A percentile compares a stretch with the other conserved stretches of the same genome.
phyloP scores from a whole-genome alignment of 2,888 invertebrate species.

The Eugnorisma glareosa region DNA sequence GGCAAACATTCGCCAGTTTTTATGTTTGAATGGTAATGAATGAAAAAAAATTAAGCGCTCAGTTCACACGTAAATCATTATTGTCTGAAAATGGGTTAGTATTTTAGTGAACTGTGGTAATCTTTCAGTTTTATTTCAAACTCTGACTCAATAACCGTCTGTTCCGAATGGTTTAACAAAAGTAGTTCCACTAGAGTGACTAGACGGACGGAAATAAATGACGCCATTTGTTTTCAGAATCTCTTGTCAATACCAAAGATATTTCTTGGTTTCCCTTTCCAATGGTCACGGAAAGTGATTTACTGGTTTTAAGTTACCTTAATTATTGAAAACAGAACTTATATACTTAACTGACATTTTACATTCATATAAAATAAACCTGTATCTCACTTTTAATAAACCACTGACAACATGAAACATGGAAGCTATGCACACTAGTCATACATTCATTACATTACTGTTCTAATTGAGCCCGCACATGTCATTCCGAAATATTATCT shows the following conservation, averaged over 20 bases:
- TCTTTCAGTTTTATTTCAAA: constrained; percentile 22
- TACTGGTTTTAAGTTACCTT: not conserved
- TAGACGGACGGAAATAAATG: constrained; percentile 36
- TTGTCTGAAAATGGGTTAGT: constrained; percentile 37
- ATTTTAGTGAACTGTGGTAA: constrained; percentile 14
- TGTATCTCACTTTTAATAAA: constrained; percentile 1
- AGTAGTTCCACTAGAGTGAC: constrained; percentile 10
- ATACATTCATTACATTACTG: constrained; percentile 17
- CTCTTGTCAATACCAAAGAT: constrained; percentile 9
- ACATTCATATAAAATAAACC: not conserved
- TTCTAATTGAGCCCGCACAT: constrained; percentile 20
- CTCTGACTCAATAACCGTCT: constrained; percentile 24
- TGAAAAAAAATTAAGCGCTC: constrained; percentile 10
- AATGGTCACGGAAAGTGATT: not conserved
- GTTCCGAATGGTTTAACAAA: constrained; percentile 22
- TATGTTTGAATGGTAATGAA: constrained; percentile 23
- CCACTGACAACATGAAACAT: not conserved
- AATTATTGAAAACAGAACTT: not conserved
- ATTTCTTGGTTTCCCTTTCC: constrained; percentile 8
- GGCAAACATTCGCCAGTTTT: constrained; percentile 38
- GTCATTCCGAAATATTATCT: constrained; percentile 22
- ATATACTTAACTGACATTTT: not conserved
- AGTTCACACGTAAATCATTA: constrained; percentile 44
- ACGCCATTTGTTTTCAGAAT: constrained; percentile 34
- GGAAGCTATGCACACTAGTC: constrained; percentile 19